These are phyloP conservation scores for Daktulosphaira vitifoliae DNA, from an alignment of 1,140 invertebrate genomes.

Conservation along the genomic window DNA sequence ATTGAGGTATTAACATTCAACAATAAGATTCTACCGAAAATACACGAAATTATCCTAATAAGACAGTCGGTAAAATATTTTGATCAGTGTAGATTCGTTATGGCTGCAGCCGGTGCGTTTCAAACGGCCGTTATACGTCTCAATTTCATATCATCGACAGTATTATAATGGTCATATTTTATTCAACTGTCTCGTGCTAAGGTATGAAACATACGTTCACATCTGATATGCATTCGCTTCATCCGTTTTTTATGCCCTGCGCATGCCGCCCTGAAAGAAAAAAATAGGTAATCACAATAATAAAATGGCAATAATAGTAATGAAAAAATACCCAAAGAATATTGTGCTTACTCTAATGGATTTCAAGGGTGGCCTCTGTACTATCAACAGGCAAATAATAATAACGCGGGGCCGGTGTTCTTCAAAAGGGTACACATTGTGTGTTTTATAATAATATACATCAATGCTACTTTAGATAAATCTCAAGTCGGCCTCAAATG, in stretches of 20 bases:
- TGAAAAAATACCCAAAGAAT: background rate
- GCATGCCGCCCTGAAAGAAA: background rate
- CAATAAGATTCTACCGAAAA: no score
- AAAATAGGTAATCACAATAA: background rate
- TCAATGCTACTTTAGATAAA: no score
- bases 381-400: slow-evolving; percentile 28
- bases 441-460: background rate
- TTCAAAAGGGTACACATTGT: slow-evolving; percentile 6
- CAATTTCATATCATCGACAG: no score
- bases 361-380: slow-evolving; percentile 29
- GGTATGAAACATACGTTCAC: background rate
- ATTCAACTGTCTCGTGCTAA: background rate
- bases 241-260: slow-evolving; percentile 14
- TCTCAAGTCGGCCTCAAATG: background rate
- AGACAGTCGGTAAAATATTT: no score
- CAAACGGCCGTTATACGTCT: no score
- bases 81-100: no score
- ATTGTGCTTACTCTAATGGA: slow-evolving; percentile 16
- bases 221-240: no score
- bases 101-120: no score
- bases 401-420: slow-evolving; percentile 10
- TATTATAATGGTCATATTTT: no score
- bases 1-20: no score
- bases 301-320: no score
- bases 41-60: no score